Conservation (phyloP, 2,797 vertebrate genomes). For the Acrossocheilus fasciatus region DNA sequence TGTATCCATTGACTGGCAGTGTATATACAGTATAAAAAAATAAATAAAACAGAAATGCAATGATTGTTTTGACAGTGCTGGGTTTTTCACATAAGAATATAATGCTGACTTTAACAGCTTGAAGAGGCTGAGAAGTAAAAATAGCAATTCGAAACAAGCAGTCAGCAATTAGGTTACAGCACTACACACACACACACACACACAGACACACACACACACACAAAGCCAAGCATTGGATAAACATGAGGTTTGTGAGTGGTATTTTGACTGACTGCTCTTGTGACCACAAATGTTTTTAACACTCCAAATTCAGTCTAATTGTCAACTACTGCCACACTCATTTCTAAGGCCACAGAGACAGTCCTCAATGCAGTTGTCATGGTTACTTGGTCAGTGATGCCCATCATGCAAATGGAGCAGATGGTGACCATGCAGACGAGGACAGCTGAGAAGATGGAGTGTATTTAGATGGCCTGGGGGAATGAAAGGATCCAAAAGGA, state of each 20-base stretch:
- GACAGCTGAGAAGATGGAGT: constrained; percentile 39
- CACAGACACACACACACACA: neutral
- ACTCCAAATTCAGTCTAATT: neutral
- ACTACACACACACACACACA: neutral
- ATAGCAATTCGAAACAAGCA: neutral
- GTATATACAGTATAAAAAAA: too few relatives aligned
- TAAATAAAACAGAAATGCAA: neutral
- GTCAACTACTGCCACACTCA: constrained; percentile 13
- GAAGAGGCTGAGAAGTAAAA: neutral
- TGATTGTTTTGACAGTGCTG: neutral
- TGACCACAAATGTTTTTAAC: neutral
- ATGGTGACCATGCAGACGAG: constrained; percentile 46
- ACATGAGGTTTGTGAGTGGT: neutral
- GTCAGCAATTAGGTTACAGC: too few relatives aligned
- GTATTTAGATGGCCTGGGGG: constrained; percentile 33
- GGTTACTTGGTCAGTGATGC: constrained; percentile 46
- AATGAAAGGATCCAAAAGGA: constrained; percentile 12
- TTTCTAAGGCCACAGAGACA: constrained; percentile 27
- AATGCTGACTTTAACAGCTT: neutral
- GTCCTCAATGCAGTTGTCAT: constrained; percentile 51
- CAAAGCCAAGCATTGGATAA: neutral
- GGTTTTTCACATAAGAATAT: neutral
- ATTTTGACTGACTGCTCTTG: neutral
- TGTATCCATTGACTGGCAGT: neutral
- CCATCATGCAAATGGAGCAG: constrained; percentile 51